Conservation (phyloP, 2,888 invertebrate species). For the Adelognathus sp. region DNA sequence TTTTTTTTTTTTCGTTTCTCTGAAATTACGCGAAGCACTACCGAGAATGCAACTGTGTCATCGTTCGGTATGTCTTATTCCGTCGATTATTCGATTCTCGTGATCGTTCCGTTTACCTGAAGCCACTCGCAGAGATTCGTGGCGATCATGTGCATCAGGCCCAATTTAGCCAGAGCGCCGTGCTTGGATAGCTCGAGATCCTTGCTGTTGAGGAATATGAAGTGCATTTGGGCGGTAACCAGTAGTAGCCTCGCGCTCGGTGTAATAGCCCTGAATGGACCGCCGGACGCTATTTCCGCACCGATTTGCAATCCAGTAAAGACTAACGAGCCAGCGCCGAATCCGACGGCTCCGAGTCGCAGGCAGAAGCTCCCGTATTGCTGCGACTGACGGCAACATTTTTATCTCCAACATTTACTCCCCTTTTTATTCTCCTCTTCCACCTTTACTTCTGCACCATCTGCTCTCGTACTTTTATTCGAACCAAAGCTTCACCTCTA, state of each 20-base stretch:
- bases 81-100: slow-evolving; percentile 28
- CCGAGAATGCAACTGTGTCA: slow-evolving; percentile 3
- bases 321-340: slow-evolving; percentile 83
- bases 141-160: slow-evolving; percentile 96
- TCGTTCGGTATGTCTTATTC: slow-evolving; percentile 38
- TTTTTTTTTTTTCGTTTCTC: no score
- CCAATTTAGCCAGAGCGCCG: slow-evolving; percentile 91
- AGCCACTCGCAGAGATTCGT: slow-evolving; percentile 97
- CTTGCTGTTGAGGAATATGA: slow-evolving; percentile 95
- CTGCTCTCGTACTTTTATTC: slow-evolving; percentile 11
- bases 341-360: slow-evolving; percentile 90
- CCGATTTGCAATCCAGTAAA: slow-evolving; percentile 88
- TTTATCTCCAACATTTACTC: slow-evolving; percentile 43
- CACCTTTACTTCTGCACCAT: slow-evolving; percentile 4
- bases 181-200: slow-evolving; percentile 86
- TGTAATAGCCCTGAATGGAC: slow-evolving; percentile 86
- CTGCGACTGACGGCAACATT: slow-evolving; percentile 70
- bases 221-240: slow-evolving; percentile 95
- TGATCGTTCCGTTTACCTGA: no score
- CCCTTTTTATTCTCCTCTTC: slow-evolving; percentile 26
- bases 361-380: slow-evolving; percentile 94
- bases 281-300: slow-evolving; percentile 78
- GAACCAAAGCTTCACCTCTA: background rate
- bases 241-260: slow-evolving; percentile 92
- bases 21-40: no score